Base-by-base conservation (phyloP, 2,888 invertebrate species). In the Cantharis rustica region DNA sequence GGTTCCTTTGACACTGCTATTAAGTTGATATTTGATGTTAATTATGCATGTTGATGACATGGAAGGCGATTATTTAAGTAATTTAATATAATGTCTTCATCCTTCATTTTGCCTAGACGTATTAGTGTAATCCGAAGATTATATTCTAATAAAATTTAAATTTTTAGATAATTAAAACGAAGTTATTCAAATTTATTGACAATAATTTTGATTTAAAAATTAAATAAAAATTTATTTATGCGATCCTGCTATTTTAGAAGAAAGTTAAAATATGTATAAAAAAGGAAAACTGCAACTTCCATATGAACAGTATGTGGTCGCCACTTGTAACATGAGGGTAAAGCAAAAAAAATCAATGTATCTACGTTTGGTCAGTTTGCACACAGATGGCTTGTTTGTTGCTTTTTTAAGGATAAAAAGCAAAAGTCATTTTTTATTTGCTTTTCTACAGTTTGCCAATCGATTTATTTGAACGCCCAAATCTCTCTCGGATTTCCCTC, bases 351-450 rank as follows among this genome's bases (percentile, higher is more conserved):
- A 84, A 83, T 83, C 80, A 79, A 79, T 80, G 81, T 75, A 66
- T 66, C 64, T 23, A 76, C 84, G 84, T 82, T 87, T 88, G 86
- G 85, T 85, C 86, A 85, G 84, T 84, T 83, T 82, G 79, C 86
- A 81, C 84, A 87, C 84, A 88, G 88, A 88, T 88, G 88, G 87
- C 87, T 84, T 85, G 84, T 83, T 85, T 83, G 82, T 84, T 85
- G 83, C 84, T 85, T 85, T 84, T 78, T 81, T 80, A 80, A 68
- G 77, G 73, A 82, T 83, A 82, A 83, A 82, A 80, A 82, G 80
- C 72, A 79, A 79, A 81, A 82, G 78, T 76, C 73, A 78, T 71
- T 76, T 68, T 63, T 61, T 71, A 68, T 62, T 73, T 71, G 68
- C 69, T 63, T 75, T 68, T 70, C 73, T 75, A 68, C 70, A 75